Conservation (phyloP, 2,797 vertebrate species). For the Melanotaenia trifasciata region DNA sequence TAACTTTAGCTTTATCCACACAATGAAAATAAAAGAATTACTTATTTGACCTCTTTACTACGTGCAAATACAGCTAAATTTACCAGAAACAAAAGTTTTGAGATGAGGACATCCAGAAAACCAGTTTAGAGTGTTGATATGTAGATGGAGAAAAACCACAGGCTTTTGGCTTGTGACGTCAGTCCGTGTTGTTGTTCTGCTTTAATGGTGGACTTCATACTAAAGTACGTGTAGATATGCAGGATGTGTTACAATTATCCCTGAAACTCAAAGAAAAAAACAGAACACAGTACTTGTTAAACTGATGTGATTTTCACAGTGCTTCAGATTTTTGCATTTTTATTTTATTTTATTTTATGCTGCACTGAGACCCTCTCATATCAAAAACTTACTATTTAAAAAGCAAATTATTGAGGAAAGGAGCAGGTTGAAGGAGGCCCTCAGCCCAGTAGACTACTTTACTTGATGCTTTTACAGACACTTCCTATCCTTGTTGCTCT, state of each 20-base stretch:
- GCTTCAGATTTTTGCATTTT: not conserved
- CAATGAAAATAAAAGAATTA: not conserved
- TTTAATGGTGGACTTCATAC: not conserved
- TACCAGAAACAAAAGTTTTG: not conserved
- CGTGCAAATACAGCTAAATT: not conserved
- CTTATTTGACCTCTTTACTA: not conserved
- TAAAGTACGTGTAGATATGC: not conserved
- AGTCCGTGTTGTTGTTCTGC: not conserved
- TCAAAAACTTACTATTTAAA: constrained; percentile 32
- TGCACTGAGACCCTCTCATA: not conserved
- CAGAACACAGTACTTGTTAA: not conserved
- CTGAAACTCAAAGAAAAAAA: not conserved
- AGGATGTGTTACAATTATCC: not conserved
- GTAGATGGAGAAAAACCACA: not conserved
- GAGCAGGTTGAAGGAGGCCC: constrained; percentile 23
- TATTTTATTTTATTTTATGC: no score
- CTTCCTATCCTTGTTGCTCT: constrained; percentile 20
- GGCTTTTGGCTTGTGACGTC: not conserved
- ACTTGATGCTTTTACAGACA: constrained; percentile 29
- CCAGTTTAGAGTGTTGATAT: not conserved
- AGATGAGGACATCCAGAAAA: not conserved
- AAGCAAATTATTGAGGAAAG: constrained; percentile 32
- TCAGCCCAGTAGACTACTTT: constrained; percentile 24
- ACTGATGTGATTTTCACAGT: not conserved
- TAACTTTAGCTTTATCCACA: not conserved